Conservation (phyloP, 2,888 invertebrate species). For the Dryobota labecula region DNA sequence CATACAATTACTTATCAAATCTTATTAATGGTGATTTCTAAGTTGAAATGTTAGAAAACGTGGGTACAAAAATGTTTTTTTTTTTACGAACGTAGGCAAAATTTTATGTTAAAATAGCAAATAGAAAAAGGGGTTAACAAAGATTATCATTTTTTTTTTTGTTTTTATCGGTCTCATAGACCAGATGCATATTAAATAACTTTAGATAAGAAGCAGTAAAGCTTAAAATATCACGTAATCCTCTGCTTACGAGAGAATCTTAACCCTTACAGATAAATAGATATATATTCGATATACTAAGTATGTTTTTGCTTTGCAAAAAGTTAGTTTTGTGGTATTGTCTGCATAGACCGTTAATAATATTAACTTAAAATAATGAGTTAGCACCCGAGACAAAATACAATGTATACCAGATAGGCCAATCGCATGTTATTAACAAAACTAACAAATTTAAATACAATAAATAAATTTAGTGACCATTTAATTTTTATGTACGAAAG, state of each 20-base stretch:
- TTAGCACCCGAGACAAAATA: conserved; percentile 70
- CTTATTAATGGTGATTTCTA: conserved; percentile 56
- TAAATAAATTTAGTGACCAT: neutral
- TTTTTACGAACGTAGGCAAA: conserved; percentile 36
- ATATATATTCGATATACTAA: conserved; percentile 67
- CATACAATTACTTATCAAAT: conserved; percentile 75
- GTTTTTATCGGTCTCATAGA: conserved; percentile 81
- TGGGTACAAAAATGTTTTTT: conserved; percentile 43
- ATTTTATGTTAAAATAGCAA: conserved; percentile 44
- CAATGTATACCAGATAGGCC: conserved; percentile 65
- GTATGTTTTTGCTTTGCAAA: conserved; percentile 86
- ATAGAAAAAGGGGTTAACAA: conserved; percentile 51
- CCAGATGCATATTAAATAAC: conserved; percentile 77
- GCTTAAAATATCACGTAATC: conserved; percentile 89
- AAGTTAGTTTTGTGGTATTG: conserved; percentile 80
- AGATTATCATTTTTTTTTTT: conserved; percentile 61
- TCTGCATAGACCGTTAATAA: conserved; percentile 78
- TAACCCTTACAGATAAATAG: conserved; percentile 78
- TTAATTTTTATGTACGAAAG: neutral
- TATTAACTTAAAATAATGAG: conserved; percentile 67
- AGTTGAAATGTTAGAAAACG: conserved; percentile 48
- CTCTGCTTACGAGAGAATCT: conserved; percentile 83
- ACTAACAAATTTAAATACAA: neutral
- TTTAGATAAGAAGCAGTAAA: conserved; percentile 87
- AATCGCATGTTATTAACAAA: conserved; percentile 30